A percentile compares a stretch with the other conserved stretches of the same genome.
Evolutionary conservation across 2,113 vertebrate genomes (phyloP).

Genomic region (Aythya baeri): DNA sequence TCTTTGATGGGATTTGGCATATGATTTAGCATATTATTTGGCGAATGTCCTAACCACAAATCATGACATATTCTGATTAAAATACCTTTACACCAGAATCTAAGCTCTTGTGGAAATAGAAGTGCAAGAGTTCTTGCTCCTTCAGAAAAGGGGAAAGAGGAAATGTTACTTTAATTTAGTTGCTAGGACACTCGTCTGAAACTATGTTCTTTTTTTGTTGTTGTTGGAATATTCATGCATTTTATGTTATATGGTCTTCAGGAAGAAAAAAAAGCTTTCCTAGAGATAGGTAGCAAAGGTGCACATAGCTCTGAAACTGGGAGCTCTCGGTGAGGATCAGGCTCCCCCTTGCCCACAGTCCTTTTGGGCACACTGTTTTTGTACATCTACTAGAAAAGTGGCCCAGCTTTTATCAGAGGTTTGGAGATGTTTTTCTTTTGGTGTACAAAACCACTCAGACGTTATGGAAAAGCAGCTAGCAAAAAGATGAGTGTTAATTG

Average conservation of each 20-base stretch:
- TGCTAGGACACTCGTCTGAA: background rate
- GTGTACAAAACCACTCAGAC: background rate
- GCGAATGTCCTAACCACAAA: background rate
- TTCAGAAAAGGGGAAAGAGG: background rate
- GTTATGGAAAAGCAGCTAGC: background rate
- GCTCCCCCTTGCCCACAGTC: rapidly evolving
- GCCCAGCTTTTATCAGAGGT: background rate
- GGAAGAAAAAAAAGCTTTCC: background rate
- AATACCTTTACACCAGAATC: background rate
- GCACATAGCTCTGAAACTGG: background rate
- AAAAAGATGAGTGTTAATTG: background rate
- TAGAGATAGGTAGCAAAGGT: background rate
- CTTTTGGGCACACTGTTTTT: background rate
- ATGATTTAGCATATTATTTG: background rate
- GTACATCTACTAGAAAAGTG: background rate
- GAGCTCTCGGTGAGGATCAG: rapidly evolving
- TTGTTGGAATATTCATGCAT: background rate
- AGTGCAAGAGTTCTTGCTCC: background rate
- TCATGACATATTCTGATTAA: background rate
- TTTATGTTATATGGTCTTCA: background rate
- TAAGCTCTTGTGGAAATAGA: background rate
- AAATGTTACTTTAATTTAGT: background rate
- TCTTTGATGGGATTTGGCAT: background rate
- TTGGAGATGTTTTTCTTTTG: background rate
- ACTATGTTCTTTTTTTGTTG: background rate